Evolutionary conservation across 1,140 invertebrate species (phyloP), one percentile per base, ranked within the genome.

Genomic region (Ephestia elutella): DNA sequence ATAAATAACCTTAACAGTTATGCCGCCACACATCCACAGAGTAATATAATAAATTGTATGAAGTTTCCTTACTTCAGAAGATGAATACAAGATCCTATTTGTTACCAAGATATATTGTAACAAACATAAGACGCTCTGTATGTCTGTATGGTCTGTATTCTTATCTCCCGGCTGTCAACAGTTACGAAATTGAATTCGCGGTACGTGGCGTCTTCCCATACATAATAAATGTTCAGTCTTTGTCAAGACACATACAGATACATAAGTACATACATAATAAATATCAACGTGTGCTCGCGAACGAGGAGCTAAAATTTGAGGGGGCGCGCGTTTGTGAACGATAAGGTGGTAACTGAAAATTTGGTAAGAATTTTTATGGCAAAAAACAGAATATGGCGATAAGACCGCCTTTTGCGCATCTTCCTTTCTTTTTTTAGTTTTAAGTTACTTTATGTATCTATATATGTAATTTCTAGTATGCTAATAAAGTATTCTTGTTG

Each of bases 271-370:
- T 50, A 50, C 20, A 50, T 50, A 50, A 50, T 50, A 50, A 20
- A 50, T 50, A 50, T 50, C 20, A 20, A 53, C 50, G 50, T 53
- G 38, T 44, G 56, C 44, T 30, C 30, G 30, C 28, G 30, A 54
- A 54, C n/a, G 56, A 53, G 17, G 38, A 25, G 44, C 32, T 57
- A 57, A 57, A 57, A 57, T 57, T 57, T n/a, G 38, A 48, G 56
- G 56, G 56, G 44, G 44, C 19, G 21, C 5, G 4, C 38, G 15
- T 11, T 28, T 2, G n/a, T n/a, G 0, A 44, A 4, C 13, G 13
- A 57, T n/a, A 57, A 18, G 0, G 38, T n/a, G 13, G 38, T 9
- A 57, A 49, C 35, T 57, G 56, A 49, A 49, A 57, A 25, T 57
- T 57, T 17, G 3, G 10, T 35, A 35, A 11, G 1, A 35, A 5